These are phyloP conservation scores for Seira sanloemensis DNA, from an alignment of 2,888 invertebrate species.

Conservation along the genomic window DNA sequence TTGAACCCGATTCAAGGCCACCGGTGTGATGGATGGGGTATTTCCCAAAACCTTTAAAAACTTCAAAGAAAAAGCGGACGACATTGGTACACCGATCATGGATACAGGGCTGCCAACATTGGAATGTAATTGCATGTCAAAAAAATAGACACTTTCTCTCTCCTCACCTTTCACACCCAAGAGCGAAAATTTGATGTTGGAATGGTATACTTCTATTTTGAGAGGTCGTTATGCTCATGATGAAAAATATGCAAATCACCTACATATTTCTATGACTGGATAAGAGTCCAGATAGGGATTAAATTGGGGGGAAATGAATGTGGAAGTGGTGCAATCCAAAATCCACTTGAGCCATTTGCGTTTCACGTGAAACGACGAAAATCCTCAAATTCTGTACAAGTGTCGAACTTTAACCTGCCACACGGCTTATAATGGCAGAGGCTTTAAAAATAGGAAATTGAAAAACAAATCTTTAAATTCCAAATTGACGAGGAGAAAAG, in stretches of 20 bases:
- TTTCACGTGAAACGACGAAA: neutral
- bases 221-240: slow-evolving; percentile 5
- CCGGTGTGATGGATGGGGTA: neutral
- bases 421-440: no score
- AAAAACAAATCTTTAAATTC: neutral
- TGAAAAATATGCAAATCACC: neutral
- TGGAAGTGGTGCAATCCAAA: neutral
- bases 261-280: neutral
- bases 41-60: neutral
- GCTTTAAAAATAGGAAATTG: neutral
- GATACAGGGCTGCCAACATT: neutral
- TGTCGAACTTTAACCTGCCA: no score
- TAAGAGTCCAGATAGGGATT: neutral
- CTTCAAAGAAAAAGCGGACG: neutral
- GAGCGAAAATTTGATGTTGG: neutral
- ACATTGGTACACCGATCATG: neutral
- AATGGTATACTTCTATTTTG: neutral
- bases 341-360: slow-evolving; percentile 1
- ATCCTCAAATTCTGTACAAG: neutral
- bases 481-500: neutral
- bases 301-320: neutral
- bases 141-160: neutral
- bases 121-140: neutral
- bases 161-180: neutral
- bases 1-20: slow-evolving; percentile 16